phyloP scores from a whole-genome alignment of 2,113 vertebrate genomes.

The Leptobrachium ailaonicum region DNA sequence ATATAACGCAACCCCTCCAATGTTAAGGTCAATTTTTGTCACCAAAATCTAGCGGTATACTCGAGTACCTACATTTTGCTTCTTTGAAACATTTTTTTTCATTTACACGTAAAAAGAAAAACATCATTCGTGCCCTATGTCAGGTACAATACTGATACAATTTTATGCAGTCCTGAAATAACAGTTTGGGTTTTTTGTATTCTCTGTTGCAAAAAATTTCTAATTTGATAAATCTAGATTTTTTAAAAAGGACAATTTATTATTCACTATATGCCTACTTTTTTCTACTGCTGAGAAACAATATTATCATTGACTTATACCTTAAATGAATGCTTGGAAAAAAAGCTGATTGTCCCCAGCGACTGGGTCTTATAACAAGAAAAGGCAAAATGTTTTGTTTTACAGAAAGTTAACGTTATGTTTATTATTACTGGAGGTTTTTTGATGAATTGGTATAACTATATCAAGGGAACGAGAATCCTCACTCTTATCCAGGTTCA shows the following conservation, averaged over 20 bases:
- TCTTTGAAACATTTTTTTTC: too few relatives aligned
- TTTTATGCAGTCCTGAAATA: too few relatives aligned
- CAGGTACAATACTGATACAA: too few relatives aligned
- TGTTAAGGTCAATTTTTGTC: too few relatives aligned
- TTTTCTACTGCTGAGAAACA: constrained; percentile 6
- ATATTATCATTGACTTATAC: not conserved
- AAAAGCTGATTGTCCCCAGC: not conserved
- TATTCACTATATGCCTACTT: not conserved
- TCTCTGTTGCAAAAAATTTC: not conserved
- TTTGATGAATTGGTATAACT: constrained; percentile 2
- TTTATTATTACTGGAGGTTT: constrained; percentile 4
- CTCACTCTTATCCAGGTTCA: not conserved
- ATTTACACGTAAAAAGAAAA: too few relatives aligned
- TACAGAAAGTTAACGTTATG: constrained; percentile 6
- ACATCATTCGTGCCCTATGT: too few relatives aligned
- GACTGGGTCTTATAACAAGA: not conserved
- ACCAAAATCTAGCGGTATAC: too few relatives aligned
- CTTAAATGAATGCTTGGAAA: not conserved
- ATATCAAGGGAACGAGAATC: not conserved
- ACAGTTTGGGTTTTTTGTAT: not conserved
- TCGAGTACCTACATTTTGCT: too few relatives aligned
- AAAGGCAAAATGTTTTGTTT: not conserved
- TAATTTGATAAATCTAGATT: not conserved
- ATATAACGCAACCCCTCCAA: too few relatives aligned
- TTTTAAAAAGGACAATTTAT: not conserved